Base-by-base conservation (phyloP, 1,140 invertebrate genomes). In the Prorops nasuta region DNA sequence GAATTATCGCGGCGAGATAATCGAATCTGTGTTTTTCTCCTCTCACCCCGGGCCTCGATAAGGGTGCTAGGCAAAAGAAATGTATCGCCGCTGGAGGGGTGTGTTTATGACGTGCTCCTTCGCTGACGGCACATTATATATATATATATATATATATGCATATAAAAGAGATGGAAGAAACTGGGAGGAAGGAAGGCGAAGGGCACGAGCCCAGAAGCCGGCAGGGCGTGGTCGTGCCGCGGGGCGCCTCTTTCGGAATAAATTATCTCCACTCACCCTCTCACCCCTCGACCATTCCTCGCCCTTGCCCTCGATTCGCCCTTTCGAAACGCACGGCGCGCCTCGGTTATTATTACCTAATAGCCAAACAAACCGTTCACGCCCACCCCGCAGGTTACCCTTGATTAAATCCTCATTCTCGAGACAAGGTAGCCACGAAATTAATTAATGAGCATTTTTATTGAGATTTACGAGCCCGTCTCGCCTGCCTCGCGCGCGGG, bases 331-430 rank as follows among this genome's bases (percentile, higher is more conserved):
- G 52, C 49, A n/a, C 58, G 51, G 49, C 53, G 59, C 60, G 61
- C 56, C 59, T 55, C 56, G 58, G 63, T 74, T 73, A 74, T 74
- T 74, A 74, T 72, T 73, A 58, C 71, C 65, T 72, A 74, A 74
- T 72, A 68, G 60, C 48, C 66, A 63, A 74, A 72, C 67, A 71
- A 71, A 72, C 60, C 62, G 58, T 66, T 63, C 69, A 67, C 70
- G 66, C 70, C 72, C 63, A 67, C 60, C 56, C 49, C 60, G 52
- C 59, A 62, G 71, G 64, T 63, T 64, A 47, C 58, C 46, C 52
- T 44, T 63, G 63, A 70, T 69, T 66, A 66, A 70, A 65, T 65
- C 55, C 54, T 62, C 54, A 58, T 38, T 53, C 24, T 28, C 24
- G 21, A 43, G 21, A 39, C 37, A 40, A 14, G 12, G 12, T 28